Percentiles rank a stretch among this genome's conserved stretches.
Evolutionary conservation across 2,797 vertebrate species (phyloP).

Genomic region (Champsocephalus esox): DNA sequence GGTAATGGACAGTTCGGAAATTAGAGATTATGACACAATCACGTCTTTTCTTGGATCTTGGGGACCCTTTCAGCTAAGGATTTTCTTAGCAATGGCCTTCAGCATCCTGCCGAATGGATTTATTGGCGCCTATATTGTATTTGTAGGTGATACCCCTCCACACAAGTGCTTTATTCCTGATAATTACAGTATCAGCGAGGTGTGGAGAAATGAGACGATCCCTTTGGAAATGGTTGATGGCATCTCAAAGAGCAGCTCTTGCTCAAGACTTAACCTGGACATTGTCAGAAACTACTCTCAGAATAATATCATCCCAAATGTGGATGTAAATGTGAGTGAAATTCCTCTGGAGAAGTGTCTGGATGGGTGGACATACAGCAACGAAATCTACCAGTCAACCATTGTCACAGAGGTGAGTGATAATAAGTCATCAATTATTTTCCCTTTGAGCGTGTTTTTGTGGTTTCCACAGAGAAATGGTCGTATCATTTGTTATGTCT

Average conservation of each 20-base stretch:
- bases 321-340: constrained; percentile 82
- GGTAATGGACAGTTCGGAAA: constrained; percentile 16
- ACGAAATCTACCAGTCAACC: constrained; percentile 80
- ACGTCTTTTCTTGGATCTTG: constrained; percentile 87
- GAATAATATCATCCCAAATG: constrained; percentile 76
- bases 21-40: constrained; percentile 84
- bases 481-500: too few species aligned
- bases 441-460: background rate
- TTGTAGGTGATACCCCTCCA: constrained; percentile 84
- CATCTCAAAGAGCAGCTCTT: constrained; percentile 73
- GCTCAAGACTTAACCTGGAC: constrained; percentile 85
- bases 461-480: background rate
- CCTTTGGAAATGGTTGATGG: constrained; percentile 77
- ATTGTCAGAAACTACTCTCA: constrained; percentile 82
- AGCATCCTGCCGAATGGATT: constrained; percentile 92
- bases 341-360: constrained; percentile 83
- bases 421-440: background rate
- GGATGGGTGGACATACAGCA: constrained; percentile 86
- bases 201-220: constrained; percentile 86
- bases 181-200: constrained; percentile 80
- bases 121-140: constrained; percentile 82
- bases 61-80: constrained; percentile 86
- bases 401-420: constrained; percentile 84
- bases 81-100: constrained; percentile 89
- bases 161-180: constrained; percentile 86